Evolutionary conservation across 2,797 vertebrate species (phyloP).

Genomic region (Sebastes oblongus): DNA sequence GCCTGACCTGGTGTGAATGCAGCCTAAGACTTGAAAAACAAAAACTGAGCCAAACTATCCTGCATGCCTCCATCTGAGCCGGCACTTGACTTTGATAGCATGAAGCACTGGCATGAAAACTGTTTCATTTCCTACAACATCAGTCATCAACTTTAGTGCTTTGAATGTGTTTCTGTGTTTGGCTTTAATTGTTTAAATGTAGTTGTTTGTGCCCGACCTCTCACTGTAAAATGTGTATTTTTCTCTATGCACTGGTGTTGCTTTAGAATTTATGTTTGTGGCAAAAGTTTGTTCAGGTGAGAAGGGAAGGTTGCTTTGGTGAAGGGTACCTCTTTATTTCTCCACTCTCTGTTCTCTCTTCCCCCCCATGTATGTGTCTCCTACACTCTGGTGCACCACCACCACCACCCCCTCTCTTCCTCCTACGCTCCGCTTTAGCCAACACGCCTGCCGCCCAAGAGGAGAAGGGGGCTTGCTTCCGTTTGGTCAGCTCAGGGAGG

Average conservation of each 20-base stretch:
- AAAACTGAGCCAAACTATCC: conserved; percentile 7
- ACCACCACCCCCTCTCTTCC: neutral
- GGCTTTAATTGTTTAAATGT: conserved; percentile 17
- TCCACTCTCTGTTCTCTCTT: conserved; percentile 60
- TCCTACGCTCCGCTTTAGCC: conserved; percentile 79
- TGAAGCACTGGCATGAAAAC: conserved; percentile 46
- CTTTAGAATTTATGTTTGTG: conserved; percentile 30
- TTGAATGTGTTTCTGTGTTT: conserved; percentile 15
- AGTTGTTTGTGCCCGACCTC: neutral
- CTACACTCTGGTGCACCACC: conserved; percentile 51
- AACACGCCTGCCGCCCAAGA: conserved; percentile 88
- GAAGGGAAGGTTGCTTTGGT: conserved; percentile 55
- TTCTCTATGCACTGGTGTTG: conserved; percentile 9
- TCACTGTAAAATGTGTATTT: neutral
- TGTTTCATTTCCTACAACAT: conserved; percentile 10
- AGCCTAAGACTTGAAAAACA: neutral
- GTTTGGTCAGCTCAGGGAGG: conserved; percentile 91
- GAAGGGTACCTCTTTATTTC: conserved; percentile 73
- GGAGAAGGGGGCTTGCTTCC: conserved; percentile 97
- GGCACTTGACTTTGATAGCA: conserved; percentile 42
- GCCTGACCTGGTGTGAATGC: neutral
- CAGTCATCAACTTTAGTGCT: conserved; percentile 8
- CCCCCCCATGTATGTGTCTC: conserved; percentile 57
- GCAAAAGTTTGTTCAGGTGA: conserved; percentile 2
- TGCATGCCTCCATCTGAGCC: conserved; percentile 51